Base-by-base conservation (phyloP, 2,113 vertebrate genomes). In the Crypturellus undulatus region DNA sequence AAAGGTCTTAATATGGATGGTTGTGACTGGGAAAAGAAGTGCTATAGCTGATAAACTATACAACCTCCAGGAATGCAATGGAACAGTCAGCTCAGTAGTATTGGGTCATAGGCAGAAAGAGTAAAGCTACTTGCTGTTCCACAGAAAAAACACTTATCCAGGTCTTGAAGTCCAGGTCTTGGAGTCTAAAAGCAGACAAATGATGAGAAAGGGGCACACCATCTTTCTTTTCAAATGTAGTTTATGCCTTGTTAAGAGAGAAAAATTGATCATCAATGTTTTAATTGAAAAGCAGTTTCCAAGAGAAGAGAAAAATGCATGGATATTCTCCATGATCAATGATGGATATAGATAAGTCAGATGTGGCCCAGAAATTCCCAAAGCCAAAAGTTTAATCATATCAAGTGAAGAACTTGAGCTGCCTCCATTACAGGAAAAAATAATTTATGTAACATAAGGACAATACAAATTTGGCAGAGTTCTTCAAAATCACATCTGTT, bases 401-500 rank as follows among this genome's bases (percentile, higher is more conserved):
- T 63, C 30, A 91, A 51, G 43, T 64, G 51, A 90, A 89, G 42
- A 68, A 7, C 32, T 68, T 78, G 26, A 10, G 34, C 25, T 88
- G 14, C 32, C 25, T 85, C 87, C 43, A 76, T 40, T 38, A 81
- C 10, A 54, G 52, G 19, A 85, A 69, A 91, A 84, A 60, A 86
- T 78, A 80, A 92, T 88, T 89, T 79, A 38, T 70, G 32, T 40
- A 90, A 64, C 32, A 79, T 52, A 71, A 94, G 63, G 63, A 93
- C 65, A 91, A 87, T 76, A 67, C 21, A 69, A 40, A 38, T 83
- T 79, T 56, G 51, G 68, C 45, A 77, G 22, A 52, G 45, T 63
- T 54, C 25, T 59, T 19, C 24, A 71, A 92, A 95, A 80, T 82
- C 15, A 67, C 87, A 93, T 92, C 94, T 96, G 84, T 54, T 94